Conservation (phyloP, 2,113 vertebrate genomes). For the Opisthocomus hoazin region DNA sequence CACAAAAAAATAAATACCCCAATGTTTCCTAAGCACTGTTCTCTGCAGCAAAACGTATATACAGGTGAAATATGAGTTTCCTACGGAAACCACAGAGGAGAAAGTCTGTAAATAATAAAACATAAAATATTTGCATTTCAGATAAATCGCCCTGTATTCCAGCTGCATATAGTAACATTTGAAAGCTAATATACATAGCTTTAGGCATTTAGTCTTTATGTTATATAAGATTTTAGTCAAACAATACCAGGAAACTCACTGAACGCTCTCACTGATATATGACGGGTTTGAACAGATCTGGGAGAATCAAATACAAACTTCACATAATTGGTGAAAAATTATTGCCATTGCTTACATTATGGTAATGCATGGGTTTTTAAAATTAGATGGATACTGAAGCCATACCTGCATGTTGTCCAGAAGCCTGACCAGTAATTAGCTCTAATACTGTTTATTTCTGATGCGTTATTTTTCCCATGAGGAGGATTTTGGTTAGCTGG, state of each 20-base stretch:
- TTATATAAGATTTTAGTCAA: background rate
- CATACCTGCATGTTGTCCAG: background rate
- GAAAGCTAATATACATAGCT: background rate
- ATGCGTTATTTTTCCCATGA: background rate
- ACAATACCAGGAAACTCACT: background rate
- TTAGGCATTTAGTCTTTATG: background rate
- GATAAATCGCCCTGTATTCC: background rate
- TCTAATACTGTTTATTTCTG: background rate
- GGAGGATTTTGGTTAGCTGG: background rate
- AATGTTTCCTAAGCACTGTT: background rate
- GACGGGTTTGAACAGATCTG: background rate
- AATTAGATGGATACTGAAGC: background rate
- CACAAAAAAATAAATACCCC: background rate
- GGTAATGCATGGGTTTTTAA: background rate
- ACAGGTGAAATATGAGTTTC: background rate
- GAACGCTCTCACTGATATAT: background rate
- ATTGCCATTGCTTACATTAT: background rate
- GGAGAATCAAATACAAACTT: background rate
- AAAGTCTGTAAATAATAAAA: constrained; percentile 1
- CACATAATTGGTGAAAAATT: background rate
- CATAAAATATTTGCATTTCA: background rate
- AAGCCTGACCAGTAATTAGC: background rate
- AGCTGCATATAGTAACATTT: background rate
- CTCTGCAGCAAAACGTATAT: background rate
- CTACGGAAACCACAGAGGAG: background rate